Base-by-base conservation (phyloP, 2,888 invertebrate species). In the Ditylenchus weischeri region DNA sequence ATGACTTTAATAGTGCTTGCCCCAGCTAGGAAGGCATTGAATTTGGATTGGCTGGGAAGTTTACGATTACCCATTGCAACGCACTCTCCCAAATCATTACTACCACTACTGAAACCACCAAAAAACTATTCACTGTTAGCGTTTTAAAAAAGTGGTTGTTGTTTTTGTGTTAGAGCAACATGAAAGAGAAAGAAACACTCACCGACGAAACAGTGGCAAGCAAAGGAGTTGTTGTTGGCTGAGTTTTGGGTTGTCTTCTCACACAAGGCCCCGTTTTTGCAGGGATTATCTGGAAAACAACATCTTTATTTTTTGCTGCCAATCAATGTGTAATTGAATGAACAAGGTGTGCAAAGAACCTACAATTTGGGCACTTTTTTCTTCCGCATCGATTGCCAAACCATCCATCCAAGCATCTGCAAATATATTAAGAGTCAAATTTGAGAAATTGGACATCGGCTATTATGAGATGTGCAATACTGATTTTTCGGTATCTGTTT, bases 161-260 rank as follows among this genome's bases (percentile, higher is more conserved):
- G 54, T 54, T 29, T 54, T 54, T 54, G 29, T 7, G 21, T 19
- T 4, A 19, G 50, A 50, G 10, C 21, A 23, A 11, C 23, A 54
- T 11, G 7, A 54, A 54, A 23, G 21, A 10, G 43, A 51, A 49
- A 10, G 43, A 66, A 21, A 23, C 13, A 43, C 57, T 35, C 18
- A 68, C 68, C 68, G 23, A 58, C 47, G 11, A 58, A 47, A 54
- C 68, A 68, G 48, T 68, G 68, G 61, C 68, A 68, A 18, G 43
- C 59, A 47, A 65, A 68, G 21, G 68, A 59, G 36, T 65, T 51
- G 21, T 23, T 54, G 43, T 2, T 29, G 29, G 29, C 29, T 29
- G 43, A 43, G 29, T 29, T 29, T 11, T 54, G 18, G 5, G 18
- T n/a, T 23, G 65, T 64, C 61, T 68, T 68, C 65, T 68, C 68